These are phyloP conservation scores for Rhadina sibilatrix DNA, from an alignment of 2,113 vertebrate genomes.

Conservation along the genomic window DNA sequence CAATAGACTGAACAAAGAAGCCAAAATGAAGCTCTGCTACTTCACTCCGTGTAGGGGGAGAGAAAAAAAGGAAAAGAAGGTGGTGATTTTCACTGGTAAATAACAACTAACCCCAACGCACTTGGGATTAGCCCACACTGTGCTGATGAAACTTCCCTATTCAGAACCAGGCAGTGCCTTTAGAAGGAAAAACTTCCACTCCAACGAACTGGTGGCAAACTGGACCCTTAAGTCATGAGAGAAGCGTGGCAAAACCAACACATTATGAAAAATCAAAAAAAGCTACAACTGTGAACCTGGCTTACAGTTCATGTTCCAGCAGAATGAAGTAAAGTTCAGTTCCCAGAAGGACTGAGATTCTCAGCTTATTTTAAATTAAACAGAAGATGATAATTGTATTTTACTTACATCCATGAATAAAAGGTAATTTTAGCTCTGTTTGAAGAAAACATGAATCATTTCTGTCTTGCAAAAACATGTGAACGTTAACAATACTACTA, in stretches of 20 bases:
- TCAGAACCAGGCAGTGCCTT: neutral
- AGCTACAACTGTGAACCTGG: neutral
- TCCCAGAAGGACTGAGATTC: neutral
- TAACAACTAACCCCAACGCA: constrained; percentile 79
- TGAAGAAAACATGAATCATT: neutral
- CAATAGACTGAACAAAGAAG: constrained; percentile 3
- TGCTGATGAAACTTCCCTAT: neutral
- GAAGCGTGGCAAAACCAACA: neutral
- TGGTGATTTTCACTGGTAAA: constrained; percentile 84
- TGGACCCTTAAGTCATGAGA: neutral
- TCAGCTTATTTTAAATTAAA: neutral
- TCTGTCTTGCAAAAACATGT: neutral
- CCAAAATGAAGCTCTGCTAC: constrained; percentile 84
- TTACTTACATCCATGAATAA: neutral
- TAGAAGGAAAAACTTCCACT: neutral
- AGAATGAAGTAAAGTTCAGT: neutral
- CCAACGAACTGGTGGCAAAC: fast-evolving
- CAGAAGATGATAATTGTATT: neutral
- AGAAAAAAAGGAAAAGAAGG: constrained; percentile 73
- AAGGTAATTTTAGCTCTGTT: neutral
- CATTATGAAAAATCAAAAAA: neutral
- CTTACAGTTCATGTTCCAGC: neutral
- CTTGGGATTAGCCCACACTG: neutral
- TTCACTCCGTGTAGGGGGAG: constrained; percentile 73
- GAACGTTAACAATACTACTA: neutral